Evolutionary conservation across 2,113 vertebrate genomes (phyloP).

Genomic region (Sceloporus undulatus): DNA sequence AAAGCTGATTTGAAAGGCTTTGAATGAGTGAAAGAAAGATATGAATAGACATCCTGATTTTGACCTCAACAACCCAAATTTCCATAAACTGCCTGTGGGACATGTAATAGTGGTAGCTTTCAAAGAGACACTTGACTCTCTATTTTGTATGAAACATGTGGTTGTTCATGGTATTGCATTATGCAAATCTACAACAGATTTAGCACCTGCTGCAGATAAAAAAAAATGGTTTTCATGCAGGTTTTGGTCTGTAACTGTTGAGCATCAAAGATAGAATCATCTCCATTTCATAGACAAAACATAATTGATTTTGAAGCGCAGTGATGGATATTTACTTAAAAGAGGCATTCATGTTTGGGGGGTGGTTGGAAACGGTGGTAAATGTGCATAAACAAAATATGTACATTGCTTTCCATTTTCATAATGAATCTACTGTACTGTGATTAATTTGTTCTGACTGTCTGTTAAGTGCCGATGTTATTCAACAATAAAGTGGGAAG

Average conservation of each 20-base stretch:
- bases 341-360: conserved; percentile 33
- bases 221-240: conserved; percentile 66
- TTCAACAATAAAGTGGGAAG: conserved; percentile 23
- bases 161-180: conserved; percentile 53
- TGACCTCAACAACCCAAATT: conserved; percentile 47
- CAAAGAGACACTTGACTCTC: conserved; percentile 57
- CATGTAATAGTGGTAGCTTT: conserved; percentile 51
- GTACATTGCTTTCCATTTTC: conserved; percentile 34
- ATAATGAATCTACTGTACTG: conserved; percentile 4
- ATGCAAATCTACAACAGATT: conserved; percentile 63
- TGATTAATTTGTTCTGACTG: conserved; percentile 38
- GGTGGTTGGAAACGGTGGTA: conserved; percentile 42
- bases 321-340: conserved; percentile 46
- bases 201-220: conserved; percentile 45
- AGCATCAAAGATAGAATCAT: conserved; percentile 69
- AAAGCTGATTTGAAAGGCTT: conserved; percentile 35
- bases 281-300: conserved; percentile 52
- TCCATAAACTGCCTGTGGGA: conserved; percentile 41
- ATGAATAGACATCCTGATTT: conserved; percentile 41
- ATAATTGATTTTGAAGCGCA: conserved; percentile 61
- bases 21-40: conserved; percentile 36
- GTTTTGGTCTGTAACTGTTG: conserved; percentile 57
- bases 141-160: conserved; percentile 50
- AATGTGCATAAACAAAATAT: conserved; percentile 51
- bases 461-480: conserved; percentile 50